Base-by-base conservation (phyloP, 2,888 invertebrate genomes). In the Uloborus plumipes region DNA sequence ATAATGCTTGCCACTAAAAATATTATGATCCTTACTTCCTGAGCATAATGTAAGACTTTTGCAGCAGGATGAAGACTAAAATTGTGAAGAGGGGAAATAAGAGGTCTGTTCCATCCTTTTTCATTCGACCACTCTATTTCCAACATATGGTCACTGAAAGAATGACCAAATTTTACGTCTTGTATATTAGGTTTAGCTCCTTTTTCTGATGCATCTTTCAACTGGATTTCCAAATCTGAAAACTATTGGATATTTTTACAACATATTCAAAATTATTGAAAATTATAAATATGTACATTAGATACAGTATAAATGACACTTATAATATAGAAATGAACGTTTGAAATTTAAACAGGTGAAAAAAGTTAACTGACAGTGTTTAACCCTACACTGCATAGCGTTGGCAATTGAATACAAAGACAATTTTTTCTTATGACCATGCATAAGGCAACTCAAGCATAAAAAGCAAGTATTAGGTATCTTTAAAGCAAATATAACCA, bases 21-120 rank as follows among this genome's bases (percentile, higher is more conserved):
- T 47, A 26, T 26, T 14, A 64, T 15, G 26, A 39, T 26, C 89
- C 91, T 89, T 90, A 98, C 98, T 93, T 98, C 97, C 85, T 95
- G 92, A 18, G 98, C 97, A 89, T 99, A 99, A 89, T 99, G 98
- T 53, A 98, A 90, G 61, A 96, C 97, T 92, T 99, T 99, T 20
- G 91, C 89, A 39, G 89, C 91, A 7, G 91, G 91, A 86, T 91
- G 91, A 22, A 91, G 84, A 4, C 75, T 83, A 66, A 91, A 87
- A 67, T 89, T 86, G 64, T 88, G 88, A 16, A 91, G 73, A 0
- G 90, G 91, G 64, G 86, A 86, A 61, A 91, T 91, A 51, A 86
- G 85, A 3, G 91, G 91, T 49, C 84, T 86, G 9, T 86, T 87
- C 91, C 91, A 91, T n/a, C 91, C 91, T 14, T 85, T 84, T 1